Evolutionary conservation across 2,797 vertebrate species (phyloP).

Genomic region (Masticophis lateralis): DNA sequence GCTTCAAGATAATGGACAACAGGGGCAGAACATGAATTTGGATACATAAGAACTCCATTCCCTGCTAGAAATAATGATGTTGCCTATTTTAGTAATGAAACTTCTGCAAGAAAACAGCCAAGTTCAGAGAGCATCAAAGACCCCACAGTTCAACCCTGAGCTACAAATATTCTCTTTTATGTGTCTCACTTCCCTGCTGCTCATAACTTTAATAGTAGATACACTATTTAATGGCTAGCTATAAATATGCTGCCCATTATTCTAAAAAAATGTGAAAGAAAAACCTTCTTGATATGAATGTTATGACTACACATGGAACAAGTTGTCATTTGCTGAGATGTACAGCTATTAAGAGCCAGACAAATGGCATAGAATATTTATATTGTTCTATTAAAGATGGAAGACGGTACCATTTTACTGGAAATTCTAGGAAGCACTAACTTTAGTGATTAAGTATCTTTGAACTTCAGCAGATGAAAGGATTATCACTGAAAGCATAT

Average conservation of each 20-base stretch:
- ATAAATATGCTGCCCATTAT: background rate
- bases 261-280: background rate
- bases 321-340: background rate
- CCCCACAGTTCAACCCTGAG: background rate
- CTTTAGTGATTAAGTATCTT: constrained; percentile 61
- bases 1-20: background rate
- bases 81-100: background rate
- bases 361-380: constrained; percentile 33
- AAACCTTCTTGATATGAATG: background rate
- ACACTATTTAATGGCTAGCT: background rate
- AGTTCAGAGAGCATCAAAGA: background rate
- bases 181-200: background rate
- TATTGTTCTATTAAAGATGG: constrained; percentile 28
- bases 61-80: background rate
- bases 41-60: background rate
- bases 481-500: constrained; percentile 62
- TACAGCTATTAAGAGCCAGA: constrained; percentile 19
- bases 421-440: constrained; percentile 60
- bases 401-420: constrained; percentile 49
- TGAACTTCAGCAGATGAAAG: constrained; percentile 67
- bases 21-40: background rate
- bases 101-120: background rate
- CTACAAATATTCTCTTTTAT: background rate
- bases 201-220: background rate
- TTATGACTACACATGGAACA: constrained; percentile 17